These are phyloP conservation scores for Hyperoplus immaculatus DNA, from an alignment of 2,797 vertebrate genomes.

Conservation along the genomic window DNA sequence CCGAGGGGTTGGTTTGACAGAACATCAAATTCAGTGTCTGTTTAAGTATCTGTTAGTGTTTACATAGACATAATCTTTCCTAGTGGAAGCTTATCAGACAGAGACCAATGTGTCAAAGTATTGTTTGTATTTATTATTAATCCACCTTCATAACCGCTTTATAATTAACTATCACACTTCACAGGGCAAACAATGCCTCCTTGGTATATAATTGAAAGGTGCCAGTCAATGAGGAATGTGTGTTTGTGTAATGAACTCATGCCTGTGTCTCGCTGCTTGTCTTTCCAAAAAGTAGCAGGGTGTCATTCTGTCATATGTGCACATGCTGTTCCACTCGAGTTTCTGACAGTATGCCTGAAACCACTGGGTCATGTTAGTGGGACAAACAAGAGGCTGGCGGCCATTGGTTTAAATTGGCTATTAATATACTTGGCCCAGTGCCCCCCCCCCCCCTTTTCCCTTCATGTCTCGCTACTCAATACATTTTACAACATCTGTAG, in stretches of 20 bases:
- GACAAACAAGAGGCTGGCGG: constrained; percentile 12
- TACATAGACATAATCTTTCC: not conserved
- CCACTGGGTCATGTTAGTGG: constrained; percentile 17
- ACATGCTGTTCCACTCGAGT: constrained; percentile 11
- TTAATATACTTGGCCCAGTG: not conserved
- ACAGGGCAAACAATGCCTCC: constrained; percentile 37
- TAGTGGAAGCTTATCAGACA: not conserved
- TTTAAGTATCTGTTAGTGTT: constrained; percentile 8
- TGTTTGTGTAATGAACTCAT: constrained; percentile 45
- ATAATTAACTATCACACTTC: constrained; percentile 18
- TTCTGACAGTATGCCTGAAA: constrained; percentile 38
- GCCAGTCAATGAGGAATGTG: constrained; percentile 51
- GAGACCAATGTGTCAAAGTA: constrained; percentile 10
- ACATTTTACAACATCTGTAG: constrained; percentile 6
- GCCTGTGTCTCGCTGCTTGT: constrained; percentile 39
- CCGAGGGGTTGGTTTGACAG: not conserved
- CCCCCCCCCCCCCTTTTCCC: not conserved
- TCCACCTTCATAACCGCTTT: constrained; percentile 18
- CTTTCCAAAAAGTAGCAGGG: constrained; percentile 26
- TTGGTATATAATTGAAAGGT: constrained; percentile 57
- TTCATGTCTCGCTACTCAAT: not conserved
- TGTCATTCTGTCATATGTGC: constrained; percentile 12
- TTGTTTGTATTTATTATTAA: constrained; percentile 32
- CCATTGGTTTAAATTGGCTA: constrained; percentile 16
- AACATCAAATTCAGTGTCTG: constrained; percentile 6